Base-by-base conservation (phyloP, 2,113 vertebrate species). In the Ivindomyrus marchei region DNA sequence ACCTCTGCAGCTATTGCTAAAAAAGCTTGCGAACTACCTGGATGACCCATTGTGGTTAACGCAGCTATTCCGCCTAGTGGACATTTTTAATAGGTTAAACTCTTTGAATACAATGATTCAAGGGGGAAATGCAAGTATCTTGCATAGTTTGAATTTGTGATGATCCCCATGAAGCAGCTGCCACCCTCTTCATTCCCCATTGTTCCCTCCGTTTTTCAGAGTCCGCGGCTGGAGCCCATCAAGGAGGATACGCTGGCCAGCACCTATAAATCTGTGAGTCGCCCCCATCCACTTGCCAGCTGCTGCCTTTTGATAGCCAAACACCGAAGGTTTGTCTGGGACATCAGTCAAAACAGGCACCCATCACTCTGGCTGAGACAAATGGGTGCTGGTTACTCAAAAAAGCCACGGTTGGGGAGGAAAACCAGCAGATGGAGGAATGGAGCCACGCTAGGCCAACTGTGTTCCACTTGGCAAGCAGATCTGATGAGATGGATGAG, bases 201-300 rank as follows among this genome's bases (percentile, higher is more conserved):
- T 27, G 7, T 74, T 88, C 42, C 7, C 39, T 47, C 31, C 46
- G 31, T 19, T 53, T 45, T 39, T 21, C 89, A 89, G 89, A 89
- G 89, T 49, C 89, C 89, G 0, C 27, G 50, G 8, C 77, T 89
- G 74, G 89, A 89, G 21, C 89, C 89, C 47, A 4, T 89, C 31
- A 89, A 84, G 47, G 89, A 89, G 47, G 89, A 89, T 3, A 45
- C 74, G 4, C 70, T 89, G 49, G 89, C 89, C 77, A 84, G 89
- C 31, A 80, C 89, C 24, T 89, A 89, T 31, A 89, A 89, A 56
- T 80, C 89, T 21, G 89, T 89, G 74, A 89, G 89, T 53, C 17
- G 21, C 31, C 1, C 49, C 84, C 13, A 9, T 19, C 45, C 83
- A 49, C 42, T 24, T 21, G 24, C 62, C 62, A 31, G 62, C n/a